Base-by-base conservation (phyloP, 1,140 invertebrate genomes). In the Vanessa tameamea region DNA sequence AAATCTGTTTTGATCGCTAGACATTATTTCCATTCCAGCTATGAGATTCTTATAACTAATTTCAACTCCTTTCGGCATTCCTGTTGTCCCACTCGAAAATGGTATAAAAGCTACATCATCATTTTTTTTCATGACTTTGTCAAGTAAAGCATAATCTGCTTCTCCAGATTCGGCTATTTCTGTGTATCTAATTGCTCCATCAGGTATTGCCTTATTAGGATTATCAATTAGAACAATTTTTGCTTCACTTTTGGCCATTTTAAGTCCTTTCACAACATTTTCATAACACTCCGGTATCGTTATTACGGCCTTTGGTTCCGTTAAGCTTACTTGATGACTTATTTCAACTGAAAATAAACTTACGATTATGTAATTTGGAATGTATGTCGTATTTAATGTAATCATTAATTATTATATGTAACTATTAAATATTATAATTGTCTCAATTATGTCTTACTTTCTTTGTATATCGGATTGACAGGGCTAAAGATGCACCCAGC, bases 31-130 rank as follows among this genome's bases (percentile, higher is more conserved):
- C 59, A 97, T 93, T 82, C 95, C 96, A 4, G 95, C 92, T 11
- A 97, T 90, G 5, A 98, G 82, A 93, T 97, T 98, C 55, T 85
- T 92, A 83, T 98, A 96, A 0, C 97, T 96, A 20, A 98, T 92
- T 94, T 97, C 96, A 0, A 98, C 98, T 14, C 97, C 98, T 93
- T 99, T 99, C 0, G 98, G 97, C 64, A 97, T 85, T 63, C 98
- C 97, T 47, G 97, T 99, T 0, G 98, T 98, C 7, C 98, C 97
- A 90, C 97, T 98, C 0, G 97, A 96, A 84, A 95, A 96, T 0
- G 95, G 96, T 72, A 96, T 87, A 23, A 95, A 73, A 3, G 94
- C 94, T 2, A 94, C 47, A 76, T 95, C 94, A 37, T 95, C 87
- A 0, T 78, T 65, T 13, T 86, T 89, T 50, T 76, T 87, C 13